These are phyloP conservation scores for Anhinga rufa DNA, from an alignment of 2,113 vertebrate species.

Conservation along the genomic window DNA sequence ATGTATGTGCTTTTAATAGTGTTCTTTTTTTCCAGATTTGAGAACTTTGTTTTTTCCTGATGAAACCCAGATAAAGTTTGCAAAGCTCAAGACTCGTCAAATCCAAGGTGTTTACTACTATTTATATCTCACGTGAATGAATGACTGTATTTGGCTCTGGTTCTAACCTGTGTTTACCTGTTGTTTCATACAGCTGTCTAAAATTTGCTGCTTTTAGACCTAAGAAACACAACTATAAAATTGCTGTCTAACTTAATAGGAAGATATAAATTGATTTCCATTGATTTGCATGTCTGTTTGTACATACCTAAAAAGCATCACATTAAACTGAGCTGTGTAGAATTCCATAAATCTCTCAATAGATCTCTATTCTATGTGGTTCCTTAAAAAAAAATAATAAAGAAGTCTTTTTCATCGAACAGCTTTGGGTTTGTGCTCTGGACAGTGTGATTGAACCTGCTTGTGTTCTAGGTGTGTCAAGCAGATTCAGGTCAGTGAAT, in stretches of 20 bases:
- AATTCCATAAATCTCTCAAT: background rate
- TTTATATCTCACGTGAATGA: background rate
- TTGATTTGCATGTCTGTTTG: background rate
- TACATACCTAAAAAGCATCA: background rate
- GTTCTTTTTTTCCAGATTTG: background rate
- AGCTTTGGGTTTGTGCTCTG: background rate
- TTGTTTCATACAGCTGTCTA: background rate
- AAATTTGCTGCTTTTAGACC: background rate
- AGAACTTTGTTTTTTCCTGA: background rate
- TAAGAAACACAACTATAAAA: background rate
- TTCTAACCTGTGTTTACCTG: background rate
- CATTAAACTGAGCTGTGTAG: background rate
- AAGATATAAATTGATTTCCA: background rate
- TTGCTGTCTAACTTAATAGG: background rate
- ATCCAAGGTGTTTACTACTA: constrained; percentile 1
- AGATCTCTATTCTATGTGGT: background rate
- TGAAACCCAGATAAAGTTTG: constrained; percentile 20
- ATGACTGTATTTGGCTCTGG: background rate
- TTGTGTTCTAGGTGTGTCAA: background rate
- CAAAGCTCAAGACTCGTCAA: background rate
- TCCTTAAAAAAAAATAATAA: background rate
- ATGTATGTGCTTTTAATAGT: background rate
- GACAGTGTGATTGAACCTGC: background rate
- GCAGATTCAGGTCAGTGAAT: constrained; percentile 19
- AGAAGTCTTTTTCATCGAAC: background rate